A percentile compares a stretch with the other conserved stretches of the same genome.
Conservation (phyloP, 2,888 invertebrate genomes). For the Atethmia centrago region DNA sequence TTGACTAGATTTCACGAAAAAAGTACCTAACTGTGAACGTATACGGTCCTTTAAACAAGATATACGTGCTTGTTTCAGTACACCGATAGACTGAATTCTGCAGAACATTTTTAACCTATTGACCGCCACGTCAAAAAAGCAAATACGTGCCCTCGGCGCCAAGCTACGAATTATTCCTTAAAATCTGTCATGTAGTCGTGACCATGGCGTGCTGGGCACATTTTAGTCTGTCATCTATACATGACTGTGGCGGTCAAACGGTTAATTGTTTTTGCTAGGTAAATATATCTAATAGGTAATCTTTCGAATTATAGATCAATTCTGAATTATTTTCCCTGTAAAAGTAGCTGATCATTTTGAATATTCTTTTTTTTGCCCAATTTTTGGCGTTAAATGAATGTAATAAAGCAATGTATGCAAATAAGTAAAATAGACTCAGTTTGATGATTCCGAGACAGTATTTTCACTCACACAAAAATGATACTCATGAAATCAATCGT, state of each 20-base stretch:
- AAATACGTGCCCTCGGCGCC: no score
- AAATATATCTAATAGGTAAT: conserved; percentile 30
- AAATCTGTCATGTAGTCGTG: no score
- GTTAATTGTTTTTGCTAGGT: conserved; percentile 12
- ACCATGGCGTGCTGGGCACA: no score
- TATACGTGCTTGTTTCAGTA: not conserved
- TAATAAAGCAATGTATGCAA: conserved; percentile 13
- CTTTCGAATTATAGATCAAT: conserved; percentile 28
- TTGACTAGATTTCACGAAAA: not conserved
- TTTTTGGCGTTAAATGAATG: not conserved
- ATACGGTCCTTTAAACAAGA: not conserved
- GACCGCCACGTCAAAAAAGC: no score
- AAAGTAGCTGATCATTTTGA: not conserved
- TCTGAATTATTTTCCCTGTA: not conserved
- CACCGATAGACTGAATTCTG: conserved; percentile 33
- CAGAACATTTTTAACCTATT: conserved; percentile 6
- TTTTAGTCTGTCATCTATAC: no score
- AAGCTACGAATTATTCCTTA: no score
- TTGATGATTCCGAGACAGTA: conserved; percentile 16
- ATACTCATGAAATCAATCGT: not conserved
- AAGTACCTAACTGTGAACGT: conserved; percentile 6
- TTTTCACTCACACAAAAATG: conserved; percentile 5
- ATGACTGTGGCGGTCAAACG: no score
- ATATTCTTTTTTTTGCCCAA: not conserved
- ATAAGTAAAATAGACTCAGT: not conserved